Conservation (phyloP, 2,888 invertebrate species). For the Scaptodrosophila latifasciaeformis region DNA sequence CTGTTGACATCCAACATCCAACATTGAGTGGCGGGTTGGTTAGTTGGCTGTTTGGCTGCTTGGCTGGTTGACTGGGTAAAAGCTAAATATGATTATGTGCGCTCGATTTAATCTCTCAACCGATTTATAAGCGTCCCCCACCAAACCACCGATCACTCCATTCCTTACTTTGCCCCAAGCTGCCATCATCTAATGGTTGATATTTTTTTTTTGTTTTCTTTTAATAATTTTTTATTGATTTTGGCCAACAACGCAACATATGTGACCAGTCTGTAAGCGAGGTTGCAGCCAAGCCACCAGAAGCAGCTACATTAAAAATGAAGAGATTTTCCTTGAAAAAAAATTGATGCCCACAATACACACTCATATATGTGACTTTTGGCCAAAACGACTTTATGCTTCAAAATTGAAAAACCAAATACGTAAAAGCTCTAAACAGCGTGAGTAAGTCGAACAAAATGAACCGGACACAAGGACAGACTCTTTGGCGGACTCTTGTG, state of each 20-base stretch:
- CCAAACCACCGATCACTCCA: neutral
- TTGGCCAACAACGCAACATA: constrained; percentile 37
- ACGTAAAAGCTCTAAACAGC: constrained; percentile 37
- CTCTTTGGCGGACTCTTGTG: constrained; percentile 13
- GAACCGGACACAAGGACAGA: constrained; percentile 28
- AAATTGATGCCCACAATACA: constrained; percentile 34
- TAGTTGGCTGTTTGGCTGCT: neutral
- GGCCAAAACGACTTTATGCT: constrained; percentile 63
- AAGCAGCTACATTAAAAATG: constrained; percentile 65
- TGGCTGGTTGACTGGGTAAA: constrained; percentile 1
- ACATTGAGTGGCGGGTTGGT: constrained; percentile 12
- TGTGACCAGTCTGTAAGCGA: constrained; percentile 45
- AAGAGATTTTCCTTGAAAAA: constrained; percentile 70
- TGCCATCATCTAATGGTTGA: too few relatives aligned
- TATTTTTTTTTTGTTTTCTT: constrained; percentile 2
- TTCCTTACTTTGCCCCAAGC: too few relatives aligned
- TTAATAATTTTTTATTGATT: neutral
- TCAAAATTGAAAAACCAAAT: constrained; percentile 57
- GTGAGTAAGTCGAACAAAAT: constrained; percentile 51
- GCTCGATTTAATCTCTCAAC: constrained; percentile 64
- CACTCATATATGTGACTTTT: constrained; percentile 36
- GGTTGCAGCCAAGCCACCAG: constrained; percentile 40
- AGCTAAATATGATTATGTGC: constrained; percentile 58
- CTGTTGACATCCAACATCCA: constrained; percentile 60
- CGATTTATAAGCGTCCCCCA: constrained; percentile 35